Percentiles rank a stretch among this genome's conserved stretches.
These are phyloP conservation scores for Reticulitermes speratus DNA, from an alignment of 1,140 invertebrate genomes.

Conservation along the genomic window DNA sequence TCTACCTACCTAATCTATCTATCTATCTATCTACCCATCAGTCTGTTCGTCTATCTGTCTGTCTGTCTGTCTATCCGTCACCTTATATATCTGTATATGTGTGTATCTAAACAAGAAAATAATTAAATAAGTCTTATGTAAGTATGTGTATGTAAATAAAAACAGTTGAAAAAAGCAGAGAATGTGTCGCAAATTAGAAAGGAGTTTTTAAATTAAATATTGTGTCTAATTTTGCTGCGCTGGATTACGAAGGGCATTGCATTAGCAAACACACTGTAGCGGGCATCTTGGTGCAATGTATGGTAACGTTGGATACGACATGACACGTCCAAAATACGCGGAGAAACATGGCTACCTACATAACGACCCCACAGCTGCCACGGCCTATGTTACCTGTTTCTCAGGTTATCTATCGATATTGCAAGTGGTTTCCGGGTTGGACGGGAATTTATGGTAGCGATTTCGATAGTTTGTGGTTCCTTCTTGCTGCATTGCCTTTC, in stretches of 20 bases:
- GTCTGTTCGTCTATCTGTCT: too few relatives aligned
- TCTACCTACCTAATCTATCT: too few relatives aligned
- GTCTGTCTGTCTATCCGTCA: too few relatives aligned
- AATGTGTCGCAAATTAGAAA: too few relatives aligned
- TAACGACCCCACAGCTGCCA: neutral
- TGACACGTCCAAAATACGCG: neutral
- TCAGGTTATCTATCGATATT: slow-evolving; percentile 3
- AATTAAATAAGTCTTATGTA: too few relatives aligned
- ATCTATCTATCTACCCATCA: too few relatives aligned
- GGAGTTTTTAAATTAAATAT: too few relatives aligned
- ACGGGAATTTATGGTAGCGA: neutral
- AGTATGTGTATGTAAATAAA: too few relatives aligned
- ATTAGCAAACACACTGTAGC: neutral
- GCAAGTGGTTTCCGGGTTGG: neutral
- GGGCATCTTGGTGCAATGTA: neutral
- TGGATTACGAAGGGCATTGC: neutral
- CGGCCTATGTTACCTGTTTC: neutral
- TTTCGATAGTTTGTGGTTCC: neutral
- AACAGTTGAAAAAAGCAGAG: too few relatives aligned
- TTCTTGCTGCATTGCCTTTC: neutral
- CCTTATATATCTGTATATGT: too few relatives aligned
- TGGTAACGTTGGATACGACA: neutral
- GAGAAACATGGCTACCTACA: neutral
- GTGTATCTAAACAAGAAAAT: too few relatives aligned
- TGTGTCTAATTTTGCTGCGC: too few relatives aligned